Evolutionary conservation across 2,113 vertebrate species (phyloP).

Genomic region (Brevimyrus niger): DNA sequence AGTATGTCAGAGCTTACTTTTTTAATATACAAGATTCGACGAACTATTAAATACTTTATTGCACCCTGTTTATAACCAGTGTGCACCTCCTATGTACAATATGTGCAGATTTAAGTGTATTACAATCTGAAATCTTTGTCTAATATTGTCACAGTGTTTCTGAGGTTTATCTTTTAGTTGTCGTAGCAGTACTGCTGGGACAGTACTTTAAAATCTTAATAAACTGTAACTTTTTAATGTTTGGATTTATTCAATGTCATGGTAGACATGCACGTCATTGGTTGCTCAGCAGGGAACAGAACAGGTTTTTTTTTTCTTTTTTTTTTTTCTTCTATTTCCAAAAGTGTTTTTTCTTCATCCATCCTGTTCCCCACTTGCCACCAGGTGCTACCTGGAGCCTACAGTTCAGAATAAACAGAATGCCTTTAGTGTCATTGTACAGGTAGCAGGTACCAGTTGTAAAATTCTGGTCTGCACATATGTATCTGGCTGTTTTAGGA

Average conservation of each 20-base stretch:
- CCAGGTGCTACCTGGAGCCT: neutral
- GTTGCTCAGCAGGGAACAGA: neutral
- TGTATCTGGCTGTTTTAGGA: neutral
- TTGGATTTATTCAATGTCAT: neutral
- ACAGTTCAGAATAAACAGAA: neutral
- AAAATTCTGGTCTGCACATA: neutral
- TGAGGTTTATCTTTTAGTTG: conserved; percentile 30
- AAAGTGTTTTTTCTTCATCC: neutral
- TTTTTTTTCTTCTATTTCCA: neutral
- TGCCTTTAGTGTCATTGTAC: neutral
- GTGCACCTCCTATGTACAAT: neutral
- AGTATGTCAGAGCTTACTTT: neutral
- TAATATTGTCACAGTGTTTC: conserved; percentile 18
- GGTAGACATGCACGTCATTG: neutral
- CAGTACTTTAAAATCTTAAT: conserved; percentile 28
- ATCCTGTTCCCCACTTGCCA: neutral
- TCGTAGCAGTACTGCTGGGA: conserved; percentile 33
- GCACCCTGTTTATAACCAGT: neutral
- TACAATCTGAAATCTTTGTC: neutral
- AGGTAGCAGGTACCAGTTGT: neutral
- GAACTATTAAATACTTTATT: neutral
- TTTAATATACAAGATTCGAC: neutral
- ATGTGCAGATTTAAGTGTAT: neutral
- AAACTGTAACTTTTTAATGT: neutral
- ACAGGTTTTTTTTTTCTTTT: neutral